A percentile compares a stretch with the other conserved stretches of the same genome.
These are phyloP conservation scores for Leptogaster cylindrica DNA, from an alignment of 2,888 invertebrate genomes.

Conservation along the genomic window DNA sequence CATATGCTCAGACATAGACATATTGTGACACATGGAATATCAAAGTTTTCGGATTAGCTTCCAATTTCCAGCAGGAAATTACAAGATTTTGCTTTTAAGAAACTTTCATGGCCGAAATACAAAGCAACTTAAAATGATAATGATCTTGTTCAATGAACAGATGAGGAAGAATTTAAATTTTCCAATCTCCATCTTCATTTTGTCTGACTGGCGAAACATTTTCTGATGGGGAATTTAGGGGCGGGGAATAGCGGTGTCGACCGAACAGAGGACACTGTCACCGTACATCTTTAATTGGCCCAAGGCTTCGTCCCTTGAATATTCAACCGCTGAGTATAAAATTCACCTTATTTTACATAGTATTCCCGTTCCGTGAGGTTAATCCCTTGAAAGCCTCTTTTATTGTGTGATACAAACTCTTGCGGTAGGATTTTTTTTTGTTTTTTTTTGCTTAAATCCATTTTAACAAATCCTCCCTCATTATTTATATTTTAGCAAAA, in stretches of 20 bases:
- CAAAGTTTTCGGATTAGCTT: conserved; percentile 36
- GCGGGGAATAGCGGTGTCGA: background rate
- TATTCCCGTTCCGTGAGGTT: background rate
- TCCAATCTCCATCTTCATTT: background rate
- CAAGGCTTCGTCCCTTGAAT: conserved; percentile 1
- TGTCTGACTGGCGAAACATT: background rate
- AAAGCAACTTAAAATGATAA: conserved; percentile 28
- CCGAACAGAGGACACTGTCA: background rate
- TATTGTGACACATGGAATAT: conserved; percentile 26
- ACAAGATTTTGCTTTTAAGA: conserved; percentile 38
- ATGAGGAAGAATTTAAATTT: background rate
- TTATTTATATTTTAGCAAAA: too few species aligned
- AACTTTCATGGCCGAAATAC: conserved; percentile 21
- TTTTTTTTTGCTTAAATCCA: too few species aligned
- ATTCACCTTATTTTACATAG: conserved; percentile 13
- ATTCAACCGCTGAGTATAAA: conserved; percentile 20
- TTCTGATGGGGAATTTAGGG: background rate
- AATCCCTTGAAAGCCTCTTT: background rate
- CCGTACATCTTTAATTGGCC: conserved; percentile 31
- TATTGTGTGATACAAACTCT: conserved; percentile 7
- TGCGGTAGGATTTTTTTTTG: background rate
- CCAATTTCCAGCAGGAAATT: conserved; percentile 33
- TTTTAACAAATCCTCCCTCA: too few species aligned
- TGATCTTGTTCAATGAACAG: conserved; percentile 34
- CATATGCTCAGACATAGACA: conserved; percentile 8